Evolutionary conservation across 2,888 invertebrate species (phyloP).

Genomic region (Morpho achilles): DNA sequence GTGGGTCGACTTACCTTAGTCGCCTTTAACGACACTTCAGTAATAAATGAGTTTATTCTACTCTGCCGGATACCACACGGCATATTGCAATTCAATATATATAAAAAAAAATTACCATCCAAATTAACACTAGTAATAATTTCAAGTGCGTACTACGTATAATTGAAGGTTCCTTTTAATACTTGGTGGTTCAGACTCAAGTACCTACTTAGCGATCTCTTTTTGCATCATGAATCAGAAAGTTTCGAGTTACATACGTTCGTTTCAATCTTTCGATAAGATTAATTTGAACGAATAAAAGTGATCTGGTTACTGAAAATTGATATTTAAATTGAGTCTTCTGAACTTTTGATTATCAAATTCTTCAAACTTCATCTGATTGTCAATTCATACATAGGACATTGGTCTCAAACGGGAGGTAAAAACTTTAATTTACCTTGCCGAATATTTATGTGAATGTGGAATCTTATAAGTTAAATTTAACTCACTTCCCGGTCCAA

Average conservation of each 20-base stretch:
- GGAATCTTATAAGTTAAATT: no score
- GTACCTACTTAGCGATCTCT: slow-evolving; percentile 14
- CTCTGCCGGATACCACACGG: no score
- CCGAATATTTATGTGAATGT: no score
- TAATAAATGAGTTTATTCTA: no score
- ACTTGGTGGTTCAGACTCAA: slow-evolving; percentile 12
- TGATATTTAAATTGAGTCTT: slow-evolving; percentile 6
- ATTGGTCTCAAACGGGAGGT: no score
- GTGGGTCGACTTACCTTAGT: no score
- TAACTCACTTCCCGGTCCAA: no score
- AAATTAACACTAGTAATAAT: neutral
- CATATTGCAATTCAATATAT: no score
- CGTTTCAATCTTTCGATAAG: slow-evolving; percentile 13
- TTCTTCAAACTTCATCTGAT: neutral
- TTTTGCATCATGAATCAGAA: slow-evolving; percentile 15
- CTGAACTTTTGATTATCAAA: no score
- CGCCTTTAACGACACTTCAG: no score
- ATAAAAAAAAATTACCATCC: no score
- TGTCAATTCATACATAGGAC: neutral
- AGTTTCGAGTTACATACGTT: slow-evolving; percentile 16
- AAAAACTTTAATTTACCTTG: no score
- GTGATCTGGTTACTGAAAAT: slow-evolving; percentile 11
- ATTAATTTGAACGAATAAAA: slow-evolving; percentile 15
- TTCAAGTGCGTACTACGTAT: slow-evolving; percentile 8
- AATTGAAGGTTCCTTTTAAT: slow-evolving; percentile 9